These are phyloP conservation scores for Drosophila kanekoi DNA, from an alignment of 2,888 invertebrate genomes.

Conservation along the genomic window DNA sequence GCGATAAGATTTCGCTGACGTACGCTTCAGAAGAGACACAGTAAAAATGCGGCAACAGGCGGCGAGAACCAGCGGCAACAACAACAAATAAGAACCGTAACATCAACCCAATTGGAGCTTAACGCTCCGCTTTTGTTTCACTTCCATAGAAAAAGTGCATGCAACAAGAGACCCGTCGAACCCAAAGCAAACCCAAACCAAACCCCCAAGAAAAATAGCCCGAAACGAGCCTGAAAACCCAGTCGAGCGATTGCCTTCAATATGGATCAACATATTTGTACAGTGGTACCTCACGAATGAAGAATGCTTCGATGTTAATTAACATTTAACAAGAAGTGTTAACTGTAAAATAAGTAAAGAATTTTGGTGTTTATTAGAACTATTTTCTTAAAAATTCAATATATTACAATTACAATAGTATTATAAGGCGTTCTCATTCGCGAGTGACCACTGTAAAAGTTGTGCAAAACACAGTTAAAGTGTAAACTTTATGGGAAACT, in stretches of 20 bases:
- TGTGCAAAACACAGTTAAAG: slow-evolving; percentile 17
- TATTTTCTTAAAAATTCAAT: too few relatives aligned
- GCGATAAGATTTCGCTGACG: slow-evolving; percentile 82
- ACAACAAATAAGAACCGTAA: slow-evolving; percentile 38
- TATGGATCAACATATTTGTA: slow-evolving; percentile 40
- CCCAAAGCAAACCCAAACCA: slow-evolving; percentile 45
- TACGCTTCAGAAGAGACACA: slow-evolving; percentile 46
- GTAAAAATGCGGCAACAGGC: slow-evolving; percentile 41
- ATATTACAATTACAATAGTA: too few relatives aligned
- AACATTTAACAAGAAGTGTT: too few relatives aligned
- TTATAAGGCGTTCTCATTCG: too few relatives aligned
- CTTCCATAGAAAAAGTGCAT: slow-evolving; percentile 78
- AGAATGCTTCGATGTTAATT: not conserved
- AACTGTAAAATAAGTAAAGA: too few relatives aligned
- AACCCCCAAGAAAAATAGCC: slow-evolving; percentile 21
- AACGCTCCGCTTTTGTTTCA: slow-evolving; percentile 77
- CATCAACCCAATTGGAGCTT: slow-evolving; percentile 77
- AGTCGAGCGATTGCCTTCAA: slow-evolving; percentile 44
- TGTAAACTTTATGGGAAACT: not conserved
- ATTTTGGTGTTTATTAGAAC: too few relatives aligned
- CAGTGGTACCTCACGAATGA: not conserved
- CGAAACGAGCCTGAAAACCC: slow-evolving; percentile 21
- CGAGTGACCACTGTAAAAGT: not conserved
- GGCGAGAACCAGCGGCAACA: not conserved
- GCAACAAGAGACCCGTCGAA: slow-evolving; percentile 78